A percentile compares a stretch with the other conserved stretches of the same genome.
phyloP scores from a whole-genome alignment of 2,797 vertebrate genomes.

The Glyptemys insculpta region DNA sequence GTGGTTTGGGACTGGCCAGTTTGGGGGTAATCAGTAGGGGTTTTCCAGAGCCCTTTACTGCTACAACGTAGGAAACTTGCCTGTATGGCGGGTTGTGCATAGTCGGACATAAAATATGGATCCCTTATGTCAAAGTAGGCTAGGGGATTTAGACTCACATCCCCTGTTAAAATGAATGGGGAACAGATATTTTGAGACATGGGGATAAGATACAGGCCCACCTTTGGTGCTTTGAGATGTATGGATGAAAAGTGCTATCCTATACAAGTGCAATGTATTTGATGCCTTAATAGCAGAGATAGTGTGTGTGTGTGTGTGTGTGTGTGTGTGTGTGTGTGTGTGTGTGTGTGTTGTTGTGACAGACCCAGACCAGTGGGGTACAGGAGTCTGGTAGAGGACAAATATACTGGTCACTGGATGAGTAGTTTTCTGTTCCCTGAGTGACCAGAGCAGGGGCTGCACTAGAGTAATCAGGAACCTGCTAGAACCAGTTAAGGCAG shows the following conservation, averaged over 20 bases:
- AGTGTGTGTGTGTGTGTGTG: not conserved
- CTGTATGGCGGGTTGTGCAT: not conserved
- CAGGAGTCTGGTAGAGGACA: too few species aligned
- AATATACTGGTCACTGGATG: too few species aligned
- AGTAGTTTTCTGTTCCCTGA: too few species aligned
- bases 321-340: not conserved
- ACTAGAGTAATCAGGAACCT: too few species aligned
- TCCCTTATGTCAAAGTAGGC: not conserved
- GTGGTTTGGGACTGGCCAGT: not conserved
- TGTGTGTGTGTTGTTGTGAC: not conserved
- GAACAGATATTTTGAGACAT: not conserved
- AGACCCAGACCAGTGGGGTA: too few species aligned
- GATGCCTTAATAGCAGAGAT: not conserved
- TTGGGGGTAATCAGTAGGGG: not conserved
- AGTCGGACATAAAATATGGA: not conserved
- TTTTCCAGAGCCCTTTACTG: slow-evolving; percentile 2
- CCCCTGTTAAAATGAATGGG: not conserved
- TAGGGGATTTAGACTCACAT: not conserved
- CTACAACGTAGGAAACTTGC: slow-evolving; percentile 42
- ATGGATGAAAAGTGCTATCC: not conserved
- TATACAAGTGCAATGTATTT: not conserved
- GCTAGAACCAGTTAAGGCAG: too few species aligned
- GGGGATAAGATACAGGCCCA: not conserved
- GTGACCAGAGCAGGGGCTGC: too few species aligned
- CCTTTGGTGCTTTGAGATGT: not conserved